Percentiles rank a stretch among this genome's conserved stretches.
Conservation (phyloP, 2,888 invertebrate genomes). For the Meiosimyza decipiens region DNA sequence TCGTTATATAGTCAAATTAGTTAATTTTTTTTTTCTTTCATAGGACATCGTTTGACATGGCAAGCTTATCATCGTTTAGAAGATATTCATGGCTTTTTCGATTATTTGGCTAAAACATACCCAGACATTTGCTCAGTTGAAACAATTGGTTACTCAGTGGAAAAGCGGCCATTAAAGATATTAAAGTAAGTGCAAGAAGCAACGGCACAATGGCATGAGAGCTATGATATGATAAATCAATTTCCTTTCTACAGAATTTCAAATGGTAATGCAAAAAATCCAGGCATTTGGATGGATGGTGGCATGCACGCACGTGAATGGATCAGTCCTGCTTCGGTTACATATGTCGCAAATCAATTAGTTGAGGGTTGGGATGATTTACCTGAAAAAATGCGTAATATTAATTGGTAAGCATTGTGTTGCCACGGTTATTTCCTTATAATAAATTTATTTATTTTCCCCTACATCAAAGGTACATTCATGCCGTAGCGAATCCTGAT, state of each 20-base stretch:
- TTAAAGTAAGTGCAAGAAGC: conserved; percentile 58
- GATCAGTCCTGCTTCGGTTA: conserved; percentile 84
- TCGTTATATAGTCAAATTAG: neutral
- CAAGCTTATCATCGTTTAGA: conserved; percentile 78
- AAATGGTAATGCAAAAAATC: conserved; percentile 72
- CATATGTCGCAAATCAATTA: conserved; percentile 79
- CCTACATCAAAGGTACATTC: conserved; percentile 70
- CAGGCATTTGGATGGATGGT: conserved; percentile 79
- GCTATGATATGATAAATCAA: neutral
- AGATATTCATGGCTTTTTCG: conserved; percentile 78
- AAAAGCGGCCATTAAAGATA: conserved; percentile 80
- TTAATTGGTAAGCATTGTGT: conserved; percentile 76
- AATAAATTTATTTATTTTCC: conserved; percentile 23
- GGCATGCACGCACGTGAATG: conserved; percentile 92
- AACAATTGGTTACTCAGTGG: conserved; percentile 79
- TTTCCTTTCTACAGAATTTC: conserved; percentile 70
- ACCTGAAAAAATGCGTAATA: conserved; percentile 76
- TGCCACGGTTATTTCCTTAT: neutral
- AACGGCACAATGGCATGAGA: neutral
- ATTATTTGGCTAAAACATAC: conserved; percentile 77
- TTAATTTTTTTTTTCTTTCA: conserved; percentile 24
- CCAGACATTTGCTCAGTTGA: conserved; percentile 79
- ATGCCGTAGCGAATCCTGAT: conserved; percentile 84
- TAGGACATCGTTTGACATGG: conserved; percentile 76
- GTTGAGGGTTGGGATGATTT: conserved; percentile 75